Evolutionary conservation across 2,888 invertebrate species (phyloP).

Genomic region (Scaptomyza reducta): DNA sequence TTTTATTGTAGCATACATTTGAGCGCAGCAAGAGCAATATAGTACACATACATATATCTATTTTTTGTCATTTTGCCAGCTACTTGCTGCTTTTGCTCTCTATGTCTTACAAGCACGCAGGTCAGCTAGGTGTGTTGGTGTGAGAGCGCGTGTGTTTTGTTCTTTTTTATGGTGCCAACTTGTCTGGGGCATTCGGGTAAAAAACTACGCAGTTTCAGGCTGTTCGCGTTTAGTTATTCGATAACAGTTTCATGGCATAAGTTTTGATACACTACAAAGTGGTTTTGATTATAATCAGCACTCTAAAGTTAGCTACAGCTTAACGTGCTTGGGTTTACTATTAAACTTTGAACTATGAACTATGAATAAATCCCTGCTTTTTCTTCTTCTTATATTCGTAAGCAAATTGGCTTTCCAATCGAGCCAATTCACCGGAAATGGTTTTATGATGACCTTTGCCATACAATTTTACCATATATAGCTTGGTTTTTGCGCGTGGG

Average conservation of each 20-base stretch:
- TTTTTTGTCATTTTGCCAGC: conserved; percentile 63
- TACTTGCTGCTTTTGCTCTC: conserved; percentile 7
- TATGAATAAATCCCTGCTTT: background rate
- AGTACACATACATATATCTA: too few relatives aligned
- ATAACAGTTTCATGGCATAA: conserved; percentile 6
- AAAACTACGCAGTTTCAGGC: conserved; percentile 59
- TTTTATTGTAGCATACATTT: conserved; percentile 49
- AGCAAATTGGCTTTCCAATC: background rate
- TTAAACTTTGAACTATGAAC: background rate
- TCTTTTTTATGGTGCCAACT: conserved; percentile 60
- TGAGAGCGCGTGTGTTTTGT: conserved; percentile 18
- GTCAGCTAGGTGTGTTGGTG: conserved; percentile 26
- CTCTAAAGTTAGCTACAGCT: too few relatives aligned
- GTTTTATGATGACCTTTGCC: conserved; percentile 16
- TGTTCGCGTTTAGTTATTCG: conserved; percentile 12
- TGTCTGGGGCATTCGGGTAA: conserved; percentile 56
- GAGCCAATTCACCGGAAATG: background rate
- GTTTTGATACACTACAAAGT: conserved; percentile 1
- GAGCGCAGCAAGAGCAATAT: conserved; percentile 27
- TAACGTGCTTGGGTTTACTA: background rate
- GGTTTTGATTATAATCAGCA: background rate
- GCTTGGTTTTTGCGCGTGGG: conserved; percentile 8
- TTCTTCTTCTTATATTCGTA: background rate
- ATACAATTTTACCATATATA: conserved; percentile 9
- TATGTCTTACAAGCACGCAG: conserved; percentile 20